phyloP scores from a whole-genome alignment of 2,888 invertebrate genomes.

The Myopa tessellatipennis region DNA sequence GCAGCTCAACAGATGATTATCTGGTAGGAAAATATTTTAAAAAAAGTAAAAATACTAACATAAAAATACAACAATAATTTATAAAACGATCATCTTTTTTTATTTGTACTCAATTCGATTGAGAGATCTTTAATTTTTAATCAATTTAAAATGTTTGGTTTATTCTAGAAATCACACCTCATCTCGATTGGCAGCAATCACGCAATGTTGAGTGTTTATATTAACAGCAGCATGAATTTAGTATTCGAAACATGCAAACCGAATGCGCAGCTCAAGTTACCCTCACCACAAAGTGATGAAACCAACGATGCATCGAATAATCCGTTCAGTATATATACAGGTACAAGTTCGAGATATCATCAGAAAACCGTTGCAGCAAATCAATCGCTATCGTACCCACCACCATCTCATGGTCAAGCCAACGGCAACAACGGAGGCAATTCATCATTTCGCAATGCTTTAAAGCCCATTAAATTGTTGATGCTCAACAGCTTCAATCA shows the following conservation, averaged over 20 bases:
- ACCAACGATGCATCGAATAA: conserved; percentile 37
- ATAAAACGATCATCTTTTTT: not conserved
- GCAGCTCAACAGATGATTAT: conserved; percentile 58
- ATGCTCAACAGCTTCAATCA: conserved; percentile 62
- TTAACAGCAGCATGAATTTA: conserved; percentile 60
- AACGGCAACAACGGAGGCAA: not conserved
- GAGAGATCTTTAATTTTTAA: not conserved
- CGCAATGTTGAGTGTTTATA: conserved; percentile 64
- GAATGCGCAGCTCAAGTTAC: conserved; percentile 55
- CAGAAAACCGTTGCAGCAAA: conserved; percentile 35
- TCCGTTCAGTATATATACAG: conserved; percentile 1
- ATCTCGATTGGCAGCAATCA: conserved; percentile 66
- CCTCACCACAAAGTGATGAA: conserved; percentile 42
- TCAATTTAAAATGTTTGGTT: not conserved
- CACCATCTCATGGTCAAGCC: not conserved
- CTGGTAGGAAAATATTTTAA: conserved; percentile 49
- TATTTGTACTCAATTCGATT: not conserved
- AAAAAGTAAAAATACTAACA: too few species aligned
- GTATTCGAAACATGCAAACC: conserved; percentile 64
- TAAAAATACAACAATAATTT: not conserved
- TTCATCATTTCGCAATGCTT: conserved; percentile 59
- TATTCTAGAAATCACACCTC: conserved; percentile 62
- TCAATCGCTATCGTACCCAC: not conserved
- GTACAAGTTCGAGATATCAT: conserved; percentile 21
- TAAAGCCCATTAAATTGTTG: conserved; percentile 63